Evolutionary conservation across 1,140 invertebrate genomes (phyloP).

Genomic region (Bradysia coprophila): DNA sequence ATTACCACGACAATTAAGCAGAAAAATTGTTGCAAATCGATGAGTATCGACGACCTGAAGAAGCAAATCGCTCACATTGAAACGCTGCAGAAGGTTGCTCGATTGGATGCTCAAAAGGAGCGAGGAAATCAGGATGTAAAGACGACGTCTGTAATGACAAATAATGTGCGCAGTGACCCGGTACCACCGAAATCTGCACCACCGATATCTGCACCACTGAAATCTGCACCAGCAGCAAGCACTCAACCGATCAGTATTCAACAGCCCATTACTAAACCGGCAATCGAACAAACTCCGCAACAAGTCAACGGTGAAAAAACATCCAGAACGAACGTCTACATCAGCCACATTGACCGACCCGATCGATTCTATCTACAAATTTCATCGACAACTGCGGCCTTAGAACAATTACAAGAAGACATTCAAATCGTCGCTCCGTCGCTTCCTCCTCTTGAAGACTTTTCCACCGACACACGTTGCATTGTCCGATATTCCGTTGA

Average conservation of each 20-base stretch:
- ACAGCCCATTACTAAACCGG: too few species aligned
- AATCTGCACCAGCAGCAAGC: too few species aligned
- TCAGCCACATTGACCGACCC: slow-evolving; percentile 43
- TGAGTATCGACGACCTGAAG: neutral
- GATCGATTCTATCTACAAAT: slow-evolving; percentile 46
- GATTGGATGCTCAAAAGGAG: too few species aligned
- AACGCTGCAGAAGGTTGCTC: neutral
- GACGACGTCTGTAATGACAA: neutral
- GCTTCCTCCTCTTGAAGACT: slow-evolving; percentile 28
- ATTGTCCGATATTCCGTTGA: slow-evolving; percentile 53
- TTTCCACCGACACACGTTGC: slow-evolving; percentile 43
- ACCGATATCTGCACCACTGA: too few species aligned
- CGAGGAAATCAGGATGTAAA: neutral
- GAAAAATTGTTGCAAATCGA: neutral
- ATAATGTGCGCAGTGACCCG: neutral
- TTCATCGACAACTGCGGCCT: slow-evolving; percentile 24
- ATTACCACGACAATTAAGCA: neutral
- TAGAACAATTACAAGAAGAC: slow-evolving; percentile 34
- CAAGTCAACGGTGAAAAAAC: neutral
- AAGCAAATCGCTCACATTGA: neutral
- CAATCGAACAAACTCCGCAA: too few species aligned
- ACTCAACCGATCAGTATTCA: too few species aligned
- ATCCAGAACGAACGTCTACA: slow-evolving; percentile 19
- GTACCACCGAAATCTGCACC: too few species aligned
- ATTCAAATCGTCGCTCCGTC: slow-evolving; percentile 31